Conservation (phyloP, 35 echinoderm and acorn worm genomes). For the Patiria miniata region DNA sequence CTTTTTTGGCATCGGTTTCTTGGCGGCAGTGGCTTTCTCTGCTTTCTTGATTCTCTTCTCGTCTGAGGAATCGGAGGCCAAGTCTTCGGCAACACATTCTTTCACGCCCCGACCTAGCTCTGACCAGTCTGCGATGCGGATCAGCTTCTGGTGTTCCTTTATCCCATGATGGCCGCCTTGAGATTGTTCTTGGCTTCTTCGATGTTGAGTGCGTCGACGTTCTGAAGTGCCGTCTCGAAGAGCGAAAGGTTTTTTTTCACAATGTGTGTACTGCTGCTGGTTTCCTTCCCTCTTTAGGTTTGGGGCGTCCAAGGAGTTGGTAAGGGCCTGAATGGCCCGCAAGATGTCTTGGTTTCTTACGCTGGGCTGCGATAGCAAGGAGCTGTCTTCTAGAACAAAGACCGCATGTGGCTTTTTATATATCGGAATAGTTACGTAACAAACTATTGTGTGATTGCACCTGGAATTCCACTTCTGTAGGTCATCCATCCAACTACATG, state of each 20-base stretch:
- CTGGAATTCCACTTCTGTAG: too few relatives aligned
- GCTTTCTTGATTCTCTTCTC: slow-evolving; percentile 40
- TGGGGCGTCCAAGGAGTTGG: background rate
- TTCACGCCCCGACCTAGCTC: slow-evolving; percentile 42
- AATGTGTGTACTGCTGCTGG: slow-evolving; percentile 15
- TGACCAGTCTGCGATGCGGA: too few relatives aligned
- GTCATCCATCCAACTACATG: too few relatives aligned
- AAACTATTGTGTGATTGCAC: too few relatives aligned
- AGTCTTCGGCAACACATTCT: slow-evolving; percentile 15
- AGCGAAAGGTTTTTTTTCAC: background rate
- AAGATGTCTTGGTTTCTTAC: background rate
- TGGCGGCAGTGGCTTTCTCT: slow-evolving; percentile 6
- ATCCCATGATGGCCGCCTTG: background rate
- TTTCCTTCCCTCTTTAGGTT: background rate
- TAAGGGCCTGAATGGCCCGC: too few relatives aligned
- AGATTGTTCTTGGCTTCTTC: too few relatives aligned
- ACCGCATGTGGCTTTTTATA: too few relatives aligned
- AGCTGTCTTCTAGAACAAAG: too few relatives aligned
- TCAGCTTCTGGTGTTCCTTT: background rate
- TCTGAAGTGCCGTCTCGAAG: background rate
- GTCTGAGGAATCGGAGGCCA: slow-evolving; percentile 21
- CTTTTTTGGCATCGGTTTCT: slow-evolving; percentile 6
- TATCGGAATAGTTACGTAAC: too few relatives aligned
- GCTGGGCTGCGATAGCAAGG: too few relatives aligned
- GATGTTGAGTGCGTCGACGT: background rate